Evolutionary conservation across 2,888 invertebrate genomes (phyloP), one percentile per base, ranked within the genome.

Genomic region (Phengaris arion): DNA sequence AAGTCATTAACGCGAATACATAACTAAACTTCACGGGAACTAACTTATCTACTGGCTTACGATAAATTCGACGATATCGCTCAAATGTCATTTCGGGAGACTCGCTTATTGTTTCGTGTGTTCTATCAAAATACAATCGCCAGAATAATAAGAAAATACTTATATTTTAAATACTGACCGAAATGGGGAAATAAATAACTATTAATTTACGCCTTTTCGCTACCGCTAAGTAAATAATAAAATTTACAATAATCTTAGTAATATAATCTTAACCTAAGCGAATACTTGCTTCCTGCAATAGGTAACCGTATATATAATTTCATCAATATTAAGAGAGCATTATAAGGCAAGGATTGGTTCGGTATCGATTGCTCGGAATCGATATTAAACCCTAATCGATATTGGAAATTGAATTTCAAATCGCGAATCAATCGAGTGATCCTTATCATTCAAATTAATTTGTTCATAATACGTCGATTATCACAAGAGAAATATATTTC

Each of bases 101-200:
- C 77, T 79, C 78, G 77, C 76, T 87, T 88, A 88, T 89, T 91
- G 89, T 91, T 92, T 87, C 81, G 82, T 82, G 83, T 82, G 85
- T 86, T 86, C 85, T 87, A 84, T 83, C 83, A 86, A 85, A 76
- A 78, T 88, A 89, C 88, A 89, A 87, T 88, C 82, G 84, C 73
- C 74, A 52, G 75, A 77, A 76, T 78, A 84, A 77, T 78, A 86
- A 88, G 89, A n/a, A n/a, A 92, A 92, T 92, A 92, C 93, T 92
- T 91, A 92, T 85, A 89, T 85, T 86, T 88, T 90, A 92, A 93
- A 93, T 93, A 93, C 93, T 93, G 93, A 93, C 93, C 93, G 91
- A 92, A 90, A 90, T 85, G 91, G 89, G 89, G 92, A 91, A 92
- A 93, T 92, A 92, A 93, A 91, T 84, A 86, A 88, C 86, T 88